These are phyloP conservation scores for Theristicus caerulescens DNA, from an alignment of 2,113 vertebrate genomes.

Conservation along the genomic window DNA sequence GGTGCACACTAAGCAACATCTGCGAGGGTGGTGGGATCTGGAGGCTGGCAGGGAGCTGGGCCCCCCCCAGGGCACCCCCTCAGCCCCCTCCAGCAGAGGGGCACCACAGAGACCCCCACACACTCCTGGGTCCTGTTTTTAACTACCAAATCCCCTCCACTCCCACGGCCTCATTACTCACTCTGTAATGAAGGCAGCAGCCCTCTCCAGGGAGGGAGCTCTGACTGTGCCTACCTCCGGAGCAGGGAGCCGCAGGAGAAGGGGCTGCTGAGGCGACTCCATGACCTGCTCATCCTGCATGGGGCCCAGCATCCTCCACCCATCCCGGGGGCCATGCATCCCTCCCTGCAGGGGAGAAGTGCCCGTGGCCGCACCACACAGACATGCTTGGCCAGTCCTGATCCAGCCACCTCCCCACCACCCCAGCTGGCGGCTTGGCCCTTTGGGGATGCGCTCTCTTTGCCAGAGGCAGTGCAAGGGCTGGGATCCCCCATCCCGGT, in stretches of 20 bases:
- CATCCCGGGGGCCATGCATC: not conserved
- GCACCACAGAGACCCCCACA: not conserved
- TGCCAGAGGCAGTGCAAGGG: not conserved
- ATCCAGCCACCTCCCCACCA: accelerated
- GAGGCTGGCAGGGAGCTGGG: not conserved
- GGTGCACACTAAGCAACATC: not conserved
- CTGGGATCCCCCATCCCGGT: not conserved
- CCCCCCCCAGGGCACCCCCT: not conserved
- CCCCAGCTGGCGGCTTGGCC: not conserved
- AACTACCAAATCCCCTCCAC: not conserved
- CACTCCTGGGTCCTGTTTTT: not conserved
- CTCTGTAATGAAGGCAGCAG: not conserved
- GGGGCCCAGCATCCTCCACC: not conserved
- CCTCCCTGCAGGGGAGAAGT: not conserved
- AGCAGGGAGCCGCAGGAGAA: not conserved
- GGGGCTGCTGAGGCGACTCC: not conserved
- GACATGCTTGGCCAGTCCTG: not conserved
- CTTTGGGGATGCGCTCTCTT: not conserved
- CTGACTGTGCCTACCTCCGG: not conserved
- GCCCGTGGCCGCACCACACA: accelerated
- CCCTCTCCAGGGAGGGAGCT: not conserved
- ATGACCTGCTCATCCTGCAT: not conserved
- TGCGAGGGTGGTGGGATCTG: not conserved
- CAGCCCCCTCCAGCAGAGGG: not conserved
- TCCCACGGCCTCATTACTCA: not conserved